Conservation (phyloP, 1,140 invertebrate species). For the Chironomus tepperi region DNA sequence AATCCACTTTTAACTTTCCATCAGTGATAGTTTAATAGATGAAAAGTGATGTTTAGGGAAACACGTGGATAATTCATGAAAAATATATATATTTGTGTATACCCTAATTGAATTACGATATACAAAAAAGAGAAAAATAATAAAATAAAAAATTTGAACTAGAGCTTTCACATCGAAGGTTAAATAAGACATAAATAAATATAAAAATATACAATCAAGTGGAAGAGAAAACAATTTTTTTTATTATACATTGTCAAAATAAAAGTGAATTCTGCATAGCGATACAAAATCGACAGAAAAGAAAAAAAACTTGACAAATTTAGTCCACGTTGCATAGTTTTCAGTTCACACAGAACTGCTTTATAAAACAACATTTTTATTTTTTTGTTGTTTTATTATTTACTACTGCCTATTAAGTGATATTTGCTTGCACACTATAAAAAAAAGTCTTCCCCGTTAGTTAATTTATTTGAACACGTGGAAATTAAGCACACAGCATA, state of each 20-base stretch:
- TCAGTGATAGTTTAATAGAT: too few relatives aligned
- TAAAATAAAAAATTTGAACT: neutral
- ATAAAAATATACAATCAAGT: neutral
- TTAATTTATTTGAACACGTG: neutral
- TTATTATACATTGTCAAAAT: neutral
- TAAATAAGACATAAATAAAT: neutral
- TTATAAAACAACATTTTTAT: neutral
- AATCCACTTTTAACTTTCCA: too few relatives aligned
- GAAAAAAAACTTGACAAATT: too few relatives aligned
- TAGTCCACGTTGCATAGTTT: conserved; percentile 6
- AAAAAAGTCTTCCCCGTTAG: neutral
- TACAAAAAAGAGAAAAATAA: neutral
- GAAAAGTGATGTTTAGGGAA: too few relatives aligned
- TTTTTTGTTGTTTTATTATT: neutral
- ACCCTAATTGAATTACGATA: too few relatives aligned
- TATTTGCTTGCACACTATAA: neutral
- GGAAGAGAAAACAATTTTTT: neutral
- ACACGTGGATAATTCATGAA: too few relatives aligned
- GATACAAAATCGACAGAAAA: neutral
- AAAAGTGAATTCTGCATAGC: neutral
- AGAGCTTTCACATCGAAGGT: neutral
- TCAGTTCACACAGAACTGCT: neutral
- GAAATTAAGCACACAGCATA: neutral
- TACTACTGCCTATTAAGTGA: neutral
- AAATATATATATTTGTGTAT: too few relatives aligned